phyloP scores from a whole-genome alignment of 2,888 invertebrate genomes.

The Napeogenes inachia region DNA sequence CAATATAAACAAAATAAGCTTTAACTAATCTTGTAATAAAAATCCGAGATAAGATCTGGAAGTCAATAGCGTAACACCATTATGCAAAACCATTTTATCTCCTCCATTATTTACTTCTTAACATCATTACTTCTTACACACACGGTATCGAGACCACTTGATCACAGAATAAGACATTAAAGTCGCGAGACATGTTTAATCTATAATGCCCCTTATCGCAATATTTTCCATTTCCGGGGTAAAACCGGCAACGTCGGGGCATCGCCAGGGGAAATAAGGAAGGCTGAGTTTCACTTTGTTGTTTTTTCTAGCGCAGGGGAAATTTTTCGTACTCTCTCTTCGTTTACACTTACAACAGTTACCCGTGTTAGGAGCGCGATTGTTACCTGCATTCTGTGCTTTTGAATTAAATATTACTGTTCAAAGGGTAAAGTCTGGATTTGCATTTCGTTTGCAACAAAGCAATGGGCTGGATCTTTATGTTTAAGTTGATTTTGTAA shows the following conservation, averaged over 20 bases:
- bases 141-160: slow-evolving; percentile 53
- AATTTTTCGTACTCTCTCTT: slow-evolving; percentile 62
- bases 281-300: slow-evolving; percentile 75
- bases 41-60: slow-evolving; percentile 1
- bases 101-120: slow-evolving; percentile 49
- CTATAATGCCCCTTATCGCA: slow-evolving; percentile 77
- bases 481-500: slow-evolving; percentile 46
- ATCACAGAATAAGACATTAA: slow-evolving; percentile 64
- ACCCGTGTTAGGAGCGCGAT: slow-evolving; percentile 63
- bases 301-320: slow-evolving; percentile 49
- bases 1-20: background rate
- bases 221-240: slow-evolving; percentile 76
- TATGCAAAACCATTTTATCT: slow-evolving; percentile 57
- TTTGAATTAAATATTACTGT: slow-evolving; percentile 72
- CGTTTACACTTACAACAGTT: slow-evolving; percentile 75
- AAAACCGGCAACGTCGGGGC: slow-evolving; percentile 61
- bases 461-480: slow-evolving; percentile 51
- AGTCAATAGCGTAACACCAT: slow-evolving; percentile 15
- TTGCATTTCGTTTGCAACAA: slow-evolving; percentile 71
- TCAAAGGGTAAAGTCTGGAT: slow-evolving; percentile 74
- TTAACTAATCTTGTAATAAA: background rate
- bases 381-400: slow-evolving; percentile 65
- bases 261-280: slow-evolving; percentile 76
- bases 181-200: slow-evolving; percentile 69
- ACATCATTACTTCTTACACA: slow-evolving; percentile 57